phyloP scores from a whole-genome alignment of 2,888 invertebrate species.

The Mythimna impura region DNA sequence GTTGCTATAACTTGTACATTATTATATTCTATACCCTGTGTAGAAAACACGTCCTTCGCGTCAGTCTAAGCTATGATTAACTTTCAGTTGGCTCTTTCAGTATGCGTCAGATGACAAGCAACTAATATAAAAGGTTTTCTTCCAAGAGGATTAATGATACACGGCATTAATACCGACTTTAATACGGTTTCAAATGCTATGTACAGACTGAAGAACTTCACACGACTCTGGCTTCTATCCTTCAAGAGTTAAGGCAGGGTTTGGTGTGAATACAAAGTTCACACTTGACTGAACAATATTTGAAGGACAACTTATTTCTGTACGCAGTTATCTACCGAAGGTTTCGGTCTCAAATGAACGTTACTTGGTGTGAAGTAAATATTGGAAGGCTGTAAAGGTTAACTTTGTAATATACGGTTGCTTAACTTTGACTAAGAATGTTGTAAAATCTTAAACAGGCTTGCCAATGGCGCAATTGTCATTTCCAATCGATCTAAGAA shows the following conservation, averaged over 20 bases:
- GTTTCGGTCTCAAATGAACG: slow-evolving; percentile 41
- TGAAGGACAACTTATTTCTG: slow-evolving; percentile 63
- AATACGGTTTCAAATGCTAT: slow-evolving; percentile 58
- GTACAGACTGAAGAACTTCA: slow-evolving; percentile 10
- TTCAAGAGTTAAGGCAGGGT: slow-evolving; percentile 11
- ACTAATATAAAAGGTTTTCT: slow-evolving; percentile 57
- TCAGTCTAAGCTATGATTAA: slow-evolving; percentile 40
- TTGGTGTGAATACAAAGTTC: slow-evolving; percentile 21
- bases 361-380: slow-evolving; percentile 42
- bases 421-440: slow-evolving; percentile 19
- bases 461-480: neutral
- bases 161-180: slow-evolving; percentile 48
- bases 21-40: slow-evolving; percentile 7
- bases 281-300: slow-evolving; percentile 51
- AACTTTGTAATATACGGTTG: slow-evolving; percentile 26
- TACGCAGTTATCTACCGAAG: slow-evolving; percentile 46
- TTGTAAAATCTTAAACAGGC: slow-evolving; percentile 5
- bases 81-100: slow-evolving; percentile 39
- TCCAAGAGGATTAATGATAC: slow-evolving; percentile 60
- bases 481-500: slow-evolving; percentile 8
- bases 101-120: slow-evolving; percentile 49
- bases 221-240: slow-evolving; percentile 22
- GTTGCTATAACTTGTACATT: neutral
- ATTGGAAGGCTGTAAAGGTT: slow-evolving; percentile 43
- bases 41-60: slow-evolving; percentile 4